A percentile compares a stretch with the other conserved stretches of the same genome.
Evolutionary conservation across 1,140 invertebrate genomes (phyloP).

Genomic region (Brachionus rubens): DNA sequence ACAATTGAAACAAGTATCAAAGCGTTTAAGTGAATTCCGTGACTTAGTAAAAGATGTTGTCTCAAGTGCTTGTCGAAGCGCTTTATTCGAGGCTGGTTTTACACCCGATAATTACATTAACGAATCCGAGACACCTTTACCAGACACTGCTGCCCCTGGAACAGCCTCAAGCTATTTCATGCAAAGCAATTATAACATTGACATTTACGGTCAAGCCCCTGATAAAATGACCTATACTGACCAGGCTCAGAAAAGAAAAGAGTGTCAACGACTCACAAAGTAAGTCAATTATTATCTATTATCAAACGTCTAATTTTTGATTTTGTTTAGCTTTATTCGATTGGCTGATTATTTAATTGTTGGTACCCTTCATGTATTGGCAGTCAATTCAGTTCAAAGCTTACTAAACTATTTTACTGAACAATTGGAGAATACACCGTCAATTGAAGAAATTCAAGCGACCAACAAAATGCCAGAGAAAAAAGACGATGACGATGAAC

Average conservation of each 20-base stretch:
- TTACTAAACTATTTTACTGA: slow-evolving; percentile 65
- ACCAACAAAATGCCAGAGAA: slow-evolving; percentile 53
- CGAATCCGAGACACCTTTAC: slow-evolving; percentile 51
- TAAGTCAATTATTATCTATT: slow-evolving; percentile 54
- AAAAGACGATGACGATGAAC: slow-evolving; percentile 39
- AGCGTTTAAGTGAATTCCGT: slow-evolving; percentile 65
- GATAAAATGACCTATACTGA: slow-evolving; percentile 73
- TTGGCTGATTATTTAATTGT: slow-evolving; percentile 72
- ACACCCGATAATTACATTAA: slow-evolving; percentile 66
- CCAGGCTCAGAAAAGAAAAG: slow-evolving; percentile 73
- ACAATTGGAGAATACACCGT: slow-evolving; percentile 66
- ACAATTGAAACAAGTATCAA: slow-evolving; percentile 60
- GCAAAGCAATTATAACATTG: slow-evolving; percentile 50
- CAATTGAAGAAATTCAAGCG: slow-evolving; percentile 54
- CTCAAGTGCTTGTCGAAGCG: slow-evolving; percentile 69
- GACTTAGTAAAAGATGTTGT: slow-evolving; percentile 66
- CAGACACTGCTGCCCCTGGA: slow-evolving; percentile 5
- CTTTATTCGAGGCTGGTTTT: slow-evolving; percentile 71
- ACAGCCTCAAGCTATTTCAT: slow-evolving; percentile 39
- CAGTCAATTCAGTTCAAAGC: slow-evolving; percentile 67
- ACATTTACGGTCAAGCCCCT: slow-evolving; percentile 63
- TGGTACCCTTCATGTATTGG: slow-evolving; percentile 68
- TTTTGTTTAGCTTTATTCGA: slow-evolving; percentile 68
- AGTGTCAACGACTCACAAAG: slow-evolving; percentile 70
- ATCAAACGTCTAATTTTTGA: slow-evolving; percentile 2